phyloP scores from a whole-genome alignment of 2,797 vertebrate genomes.

The Onychomys arenicola region DNA sequence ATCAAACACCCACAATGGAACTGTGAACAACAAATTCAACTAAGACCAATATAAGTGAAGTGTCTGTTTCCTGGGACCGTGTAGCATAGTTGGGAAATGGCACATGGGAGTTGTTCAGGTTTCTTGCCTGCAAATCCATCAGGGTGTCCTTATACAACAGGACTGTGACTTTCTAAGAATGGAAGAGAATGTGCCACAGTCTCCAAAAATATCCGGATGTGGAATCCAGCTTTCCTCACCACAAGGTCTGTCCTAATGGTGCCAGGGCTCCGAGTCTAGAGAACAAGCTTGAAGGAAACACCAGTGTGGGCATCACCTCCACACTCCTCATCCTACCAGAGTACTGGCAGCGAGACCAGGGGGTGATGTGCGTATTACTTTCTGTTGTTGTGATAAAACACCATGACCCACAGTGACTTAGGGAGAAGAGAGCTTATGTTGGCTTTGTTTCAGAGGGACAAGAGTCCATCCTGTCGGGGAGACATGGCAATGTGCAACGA shows the following conservation, averaged over 20 bases:
- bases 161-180: constrained; percentile 24
- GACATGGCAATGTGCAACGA: background rate
- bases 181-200: background rate
- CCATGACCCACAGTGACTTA: background rate
- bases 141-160: background rate
- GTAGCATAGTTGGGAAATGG: background rate
- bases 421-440: background rate
- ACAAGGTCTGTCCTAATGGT: background rate
- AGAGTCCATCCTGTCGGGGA: background rate
- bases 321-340: background rate
- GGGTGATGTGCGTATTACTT: too few relatives aligned
- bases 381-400: background rate
- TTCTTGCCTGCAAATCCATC: background rate
- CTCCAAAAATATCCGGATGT: background rate
- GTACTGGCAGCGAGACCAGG: background rate
- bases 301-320: background rate
- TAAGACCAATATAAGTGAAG: background rate
- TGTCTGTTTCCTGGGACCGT: background rate
- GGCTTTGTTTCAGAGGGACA: background rate
- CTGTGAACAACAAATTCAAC: background rate
- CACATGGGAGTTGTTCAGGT: background rate
- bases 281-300: background rate
- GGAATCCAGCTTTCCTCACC: background rate
- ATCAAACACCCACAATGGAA: background rate
- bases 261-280: background rate